phyloP scores from a whole-genome alignment of 2,888 invertebrate species.

The Oithona nana region DNA sequence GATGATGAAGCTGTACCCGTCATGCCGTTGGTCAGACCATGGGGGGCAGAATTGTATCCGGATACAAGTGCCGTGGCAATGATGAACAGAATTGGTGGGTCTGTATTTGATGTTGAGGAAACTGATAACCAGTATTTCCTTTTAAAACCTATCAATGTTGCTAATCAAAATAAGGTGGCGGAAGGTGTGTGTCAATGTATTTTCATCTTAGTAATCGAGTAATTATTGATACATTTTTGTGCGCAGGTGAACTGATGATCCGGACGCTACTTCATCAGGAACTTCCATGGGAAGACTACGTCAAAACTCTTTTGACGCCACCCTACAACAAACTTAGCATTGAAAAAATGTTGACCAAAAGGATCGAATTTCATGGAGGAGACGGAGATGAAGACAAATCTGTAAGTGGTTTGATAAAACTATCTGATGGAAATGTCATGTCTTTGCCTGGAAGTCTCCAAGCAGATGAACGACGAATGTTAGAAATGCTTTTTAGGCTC shows the following conservation, averaged over 20 bases:
- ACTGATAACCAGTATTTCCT: neutral
- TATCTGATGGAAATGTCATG: neutral
- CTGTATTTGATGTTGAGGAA: neutral
- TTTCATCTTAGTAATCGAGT: neutral
- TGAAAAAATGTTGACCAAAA: neutral
- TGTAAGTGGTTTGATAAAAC: neutral
- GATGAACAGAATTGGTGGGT: slow-evolving; percentile 7
- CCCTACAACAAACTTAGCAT: neutral
- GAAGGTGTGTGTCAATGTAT: neutral
- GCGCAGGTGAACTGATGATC: neutral
- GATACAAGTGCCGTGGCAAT: neutral
- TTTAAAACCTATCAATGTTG: neutral
- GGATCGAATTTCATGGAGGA: neutral
- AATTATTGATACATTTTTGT: neutral
- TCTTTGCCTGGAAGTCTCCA: neutral
- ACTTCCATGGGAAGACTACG: neutral
- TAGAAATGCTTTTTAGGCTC: neutral
- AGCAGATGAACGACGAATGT: neutral
- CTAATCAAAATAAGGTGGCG: neutral
- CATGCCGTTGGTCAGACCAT: neutral
- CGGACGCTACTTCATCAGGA: neutral
- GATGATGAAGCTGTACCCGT: neutral
- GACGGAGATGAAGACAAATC: neutral
- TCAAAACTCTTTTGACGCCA: neutral
- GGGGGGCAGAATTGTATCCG: neutral